Evolutionary conservation across 1,140 invertebrate genomes (phyloP), one percentile per base, ranked within the genome.

Genomic region (Heliothis virescens): DNA sequence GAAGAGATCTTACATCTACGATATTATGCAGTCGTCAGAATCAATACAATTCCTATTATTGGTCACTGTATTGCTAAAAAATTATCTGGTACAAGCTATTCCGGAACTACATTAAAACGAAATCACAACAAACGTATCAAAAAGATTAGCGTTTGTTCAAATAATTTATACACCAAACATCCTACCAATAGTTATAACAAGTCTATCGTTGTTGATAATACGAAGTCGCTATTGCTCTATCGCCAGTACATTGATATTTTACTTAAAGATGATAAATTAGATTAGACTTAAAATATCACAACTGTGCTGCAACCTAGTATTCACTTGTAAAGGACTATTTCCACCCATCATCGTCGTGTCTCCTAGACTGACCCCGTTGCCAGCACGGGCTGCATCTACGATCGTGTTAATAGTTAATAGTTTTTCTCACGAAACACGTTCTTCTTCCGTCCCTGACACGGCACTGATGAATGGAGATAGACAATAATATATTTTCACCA

Each of bases 21-120:
- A 57, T 72, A 72, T 72, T 72, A 72, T 72, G 69, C 69, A 72
- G 69, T 72, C 69, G 15, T 12, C 52, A 57, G 67, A 21, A 72
- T 55, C 69, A 57, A 34, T 53, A 34, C 50, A 71, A 53, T 55
- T 53, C 50, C 67, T 55, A 29, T 3, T 15, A 48, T 26, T 50
- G 50, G 26, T 72, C 47, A 13, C 18, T 34, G 26, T 72, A 57
- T 72, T 72, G 52, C 69, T 72, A 53, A 53, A n/a, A 53, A 71
- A 48, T 34, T 11, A 71, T 53, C 48, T 34, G 48, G 13, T 69
- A 47, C 21, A 41, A 67, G 65, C 48, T 69, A 26, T 69, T 15
- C 26, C 15, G 21, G 26, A 53, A 71, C 16, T 34, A 55, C 48
- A 47, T n/a, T 10, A 69, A 26, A 15, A 67, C 18, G 10, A 52